Evolutionary conservation across 2,888 invertebrate species (phyloP), one percentile per base, ranked within the genome.

Genomic region (Epirrhoe tristata): DNA sequence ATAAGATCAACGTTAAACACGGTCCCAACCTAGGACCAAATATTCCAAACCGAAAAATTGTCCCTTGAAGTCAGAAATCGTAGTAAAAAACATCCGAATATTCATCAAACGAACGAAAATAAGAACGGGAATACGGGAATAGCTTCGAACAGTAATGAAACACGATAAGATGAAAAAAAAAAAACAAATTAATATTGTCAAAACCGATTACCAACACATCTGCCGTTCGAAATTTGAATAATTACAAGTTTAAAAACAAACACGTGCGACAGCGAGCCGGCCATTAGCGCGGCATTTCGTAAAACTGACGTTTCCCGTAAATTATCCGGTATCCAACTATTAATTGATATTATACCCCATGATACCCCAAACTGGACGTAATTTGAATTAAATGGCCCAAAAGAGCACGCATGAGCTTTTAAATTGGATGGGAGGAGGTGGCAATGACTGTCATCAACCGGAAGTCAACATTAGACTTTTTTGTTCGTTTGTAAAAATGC

Each of bases 191-290:
- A 68, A 65, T 64, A 51, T 58, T 36, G 64, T 65, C 68, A 61
- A 60, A 60, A 64, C 51, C 83, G 82, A 81, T 83, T 81, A 77
- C 78, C 80, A 43, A 32, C 60, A 85, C 92, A 92, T 92, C 91
- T 91, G 92, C 89, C 81, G 85, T 89, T 89, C 87, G 72, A 88
- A 89, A 89, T 91, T 92, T 91, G 83, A 91, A 90, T 91, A 91
- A 91, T 92, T 86, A 89, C 86, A 84, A 46, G 66, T 66, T 62
- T 63, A 65, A 70, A 69, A 70, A 69, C 67, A 67, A 71, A 65
- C 67, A 73, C 72, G 52, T 63, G 59, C 61, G 86, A 81, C 82
- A 85, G 73, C 58, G 64, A 68, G 78, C 75, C 53, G 46, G 32
- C 66, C 71, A 69, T 69, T 71, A 83, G 74, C 78, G 80, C 69